Percentiles rank a stretch among this genome's conserved stretches.
phyloP scores from a whole-genome alignment of 2,797 vertebrate species.

The Sebastes oblongus region DNA sequence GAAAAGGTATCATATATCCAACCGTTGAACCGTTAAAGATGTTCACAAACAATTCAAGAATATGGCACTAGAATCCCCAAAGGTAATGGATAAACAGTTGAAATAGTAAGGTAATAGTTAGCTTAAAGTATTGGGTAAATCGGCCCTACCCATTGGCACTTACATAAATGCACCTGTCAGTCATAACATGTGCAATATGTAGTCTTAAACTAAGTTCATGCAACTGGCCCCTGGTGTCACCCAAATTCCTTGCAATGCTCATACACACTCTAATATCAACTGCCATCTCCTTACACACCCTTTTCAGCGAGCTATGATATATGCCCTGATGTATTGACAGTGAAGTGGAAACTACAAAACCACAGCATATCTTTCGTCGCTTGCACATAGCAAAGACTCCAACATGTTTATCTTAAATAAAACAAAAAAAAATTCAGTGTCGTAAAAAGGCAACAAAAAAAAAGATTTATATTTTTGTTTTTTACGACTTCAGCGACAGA shows the following conservation, averaged over 20 bases:
- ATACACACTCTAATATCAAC: not conserved
- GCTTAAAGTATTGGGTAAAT: too few relatives aligned
- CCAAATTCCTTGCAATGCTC: not conserved
- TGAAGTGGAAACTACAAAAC: conserved; percentile 1
- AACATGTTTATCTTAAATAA: not conserved
- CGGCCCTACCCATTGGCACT: too few relatives aligned
- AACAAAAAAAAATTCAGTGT: not conserved
- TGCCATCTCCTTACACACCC: not conserved
- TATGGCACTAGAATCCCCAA: too few relatives aligned
- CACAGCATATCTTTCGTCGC: not conserved
- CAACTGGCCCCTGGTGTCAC: not conserved
- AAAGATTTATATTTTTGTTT: too few relatives aligned
- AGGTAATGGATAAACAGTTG: too few relatives aligned
- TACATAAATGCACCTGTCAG: too few relatives aligned
- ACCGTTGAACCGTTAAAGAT: not conserved
- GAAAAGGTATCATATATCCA: not conserved
- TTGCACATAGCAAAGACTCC: not conserved
- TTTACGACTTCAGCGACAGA: too few relatives aligned
- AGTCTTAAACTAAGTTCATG: too few relatives aligned
- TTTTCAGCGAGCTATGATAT: not conserved
- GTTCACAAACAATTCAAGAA: not conserved
- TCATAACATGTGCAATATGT: too few relatives aligned
- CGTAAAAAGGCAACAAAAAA: not conserved
- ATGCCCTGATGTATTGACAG: not conserved
- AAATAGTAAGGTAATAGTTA: too few relatives aligned